phyloP scores from a whole-genome alignment of 2,888 invertebrate species.

The Brenthis daphne region DNA sequence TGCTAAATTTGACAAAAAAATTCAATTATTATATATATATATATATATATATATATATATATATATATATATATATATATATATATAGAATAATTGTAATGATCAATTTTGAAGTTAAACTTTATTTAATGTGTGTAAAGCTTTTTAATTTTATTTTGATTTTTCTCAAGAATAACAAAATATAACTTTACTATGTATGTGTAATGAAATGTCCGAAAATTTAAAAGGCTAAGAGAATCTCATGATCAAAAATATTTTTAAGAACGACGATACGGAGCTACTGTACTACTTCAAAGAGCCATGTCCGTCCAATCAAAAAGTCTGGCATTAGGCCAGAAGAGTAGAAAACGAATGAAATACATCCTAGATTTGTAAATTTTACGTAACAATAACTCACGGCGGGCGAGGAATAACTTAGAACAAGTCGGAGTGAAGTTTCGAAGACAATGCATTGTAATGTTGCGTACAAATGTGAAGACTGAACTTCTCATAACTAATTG shows the following conservation, averaged over 20 bases:
- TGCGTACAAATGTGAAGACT: slow-evolving; percentile 38
- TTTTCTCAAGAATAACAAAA: no score
- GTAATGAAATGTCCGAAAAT: background rate
- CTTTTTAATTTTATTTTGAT: no score
- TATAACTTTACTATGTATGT: no score
- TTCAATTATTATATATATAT: no score
- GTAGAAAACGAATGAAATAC: slow-evolving; percentile 33
- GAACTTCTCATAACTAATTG: slow-evolving; percentile 41
- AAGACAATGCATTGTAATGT: slow-evolving; percentile 54
- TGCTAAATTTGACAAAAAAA: background rate
- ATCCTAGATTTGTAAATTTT: slow-evolving; percentile 36
- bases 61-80: no score
- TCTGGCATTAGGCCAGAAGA: slow-evolving; percentile 36
- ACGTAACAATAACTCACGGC: slow-evolving; percentile 32
- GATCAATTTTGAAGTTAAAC: no score
- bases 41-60: no score
- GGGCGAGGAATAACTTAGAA: slow-evolving; percentile 41
- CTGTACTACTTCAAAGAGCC: slow-evolving; percentile 26
- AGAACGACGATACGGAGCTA: background rate
- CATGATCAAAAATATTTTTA: slow-evolving; percentile 7
- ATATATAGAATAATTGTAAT: no score
- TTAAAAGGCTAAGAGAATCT: background rate
- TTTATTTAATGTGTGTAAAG: no score
- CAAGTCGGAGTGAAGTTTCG: slow-evolving; percentile 48
- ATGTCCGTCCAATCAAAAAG: slow-evolving; percentile 37